Evolutionary conservation across 64 coral and sea anemone genomes (phyloP), one percentile per base, ranked within the genome.

Genomic region (Stichodactyla mertensii): DNA sequence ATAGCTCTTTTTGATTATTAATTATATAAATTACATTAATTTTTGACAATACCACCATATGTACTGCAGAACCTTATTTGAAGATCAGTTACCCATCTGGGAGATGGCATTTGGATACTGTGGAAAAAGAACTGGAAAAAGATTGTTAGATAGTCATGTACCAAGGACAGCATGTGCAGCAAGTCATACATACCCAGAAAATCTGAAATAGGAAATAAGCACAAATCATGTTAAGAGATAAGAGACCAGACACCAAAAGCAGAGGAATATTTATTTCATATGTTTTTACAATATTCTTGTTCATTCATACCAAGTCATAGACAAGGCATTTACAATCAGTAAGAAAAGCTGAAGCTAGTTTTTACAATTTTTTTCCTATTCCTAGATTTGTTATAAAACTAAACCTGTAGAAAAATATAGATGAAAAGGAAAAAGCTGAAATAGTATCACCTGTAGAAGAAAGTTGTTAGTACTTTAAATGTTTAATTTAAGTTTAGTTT

Each of bases 321-420:
- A 74, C n/a, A 74, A 74, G 24, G 23, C 69, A 36, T 74, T 74
- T 74, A 74, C 69, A 74, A 74, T n/a, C n/a, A n/a, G n/a, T 74
- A 13, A n/a, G n/a, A 23, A 69, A 69, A 69, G 6, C n/a, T 10
- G 11, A 74, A 2, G 69, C 69, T 74, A 74, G 69, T 31, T 26
- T 74, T 74, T 74, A 74, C 69, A 74, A 71, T 59, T 10, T 74
- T 28, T 74, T 74, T 74, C 69, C 66, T 71, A 71, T 71, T 58
- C 56, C 1, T 58, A 58, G 9, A 11, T 58, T 58, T 58, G 8
- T 15, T 58, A 58, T 58, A 0, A 58, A 58, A 45, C 1, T 45
- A 45, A 45, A 13, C 20, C 0, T 66, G 10, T 16, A 59, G 57
- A 59, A 59, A 59, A 10, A 59, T 12, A 59, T 12, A 59, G n/a